A percentile compares a stretch with the other conserved stretches of the same genome.
Conservation (phyloP, 2,888 invertebrate species). For the Nymphalis c-album region DNA sequence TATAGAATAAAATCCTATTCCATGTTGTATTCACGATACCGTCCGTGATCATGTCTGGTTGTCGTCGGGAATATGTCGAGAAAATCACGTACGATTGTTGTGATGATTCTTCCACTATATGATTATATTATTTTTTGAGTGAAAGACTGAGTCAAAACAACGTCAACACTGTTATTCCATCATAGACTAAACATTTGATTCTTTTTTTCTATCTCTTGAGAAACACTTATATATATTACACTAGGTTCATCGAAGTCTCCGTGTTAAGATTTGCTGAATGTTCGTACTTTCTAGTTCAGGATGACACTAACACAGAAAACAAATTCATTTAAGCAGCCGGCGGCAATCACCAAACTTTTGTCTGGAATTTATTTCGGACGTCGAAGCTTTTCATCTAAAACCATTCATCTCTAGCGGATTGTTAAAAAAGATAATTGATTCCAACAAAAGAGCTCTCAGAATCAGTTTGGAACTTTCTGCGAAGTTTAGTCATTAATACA, state of each 20-base stretch:
- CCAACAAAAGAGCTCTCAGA: conserved; percentile 11
- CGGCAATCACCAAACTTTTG: conserved; percentile 17
- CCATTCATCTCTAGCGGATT: conserved; percentile 27
- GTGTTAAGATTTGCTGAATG: background rate
- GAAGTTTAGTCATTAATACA: conserved; percentile 15
- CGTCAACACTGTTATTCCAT: too few species aligned
- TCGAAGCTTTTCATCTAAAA: conserved; percentile 27
- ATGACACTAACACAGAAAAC: conserved; percentile 25
- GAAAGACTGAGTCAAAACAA: too few species aligned
- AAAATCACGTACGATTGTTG: too few species aligned
- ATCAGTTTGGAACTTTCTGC: conserved; percentile 15
- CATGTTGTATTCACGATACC: too few species aligned
- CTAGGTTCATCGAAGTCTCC: background rate
- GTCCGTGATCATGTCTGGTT: too few species aligned
- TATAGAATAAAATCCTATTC: too few species aligned
- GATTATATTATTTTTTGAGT: too few species aligned
- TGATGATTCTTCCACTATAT: too few species aligned
- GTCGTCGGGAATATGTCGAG: too few species aligned
- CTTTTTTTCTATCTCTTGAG: too few species aligned
- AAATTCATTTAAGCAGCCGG: conserved; percentile 29
- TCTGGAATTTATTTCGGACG: conserved; percentile 15
- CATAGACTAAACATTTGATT: too few species aligned
- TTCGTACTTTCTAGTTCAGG: background rate
- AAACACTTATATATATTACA: too few species aligned
- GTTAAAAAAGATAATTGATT: conserved; percentile 34